Evolutionary conservation across 1,140 invertebrate genomes (phyloP).

Genomic region (Phymorhynchus buccinoides): DNA sequence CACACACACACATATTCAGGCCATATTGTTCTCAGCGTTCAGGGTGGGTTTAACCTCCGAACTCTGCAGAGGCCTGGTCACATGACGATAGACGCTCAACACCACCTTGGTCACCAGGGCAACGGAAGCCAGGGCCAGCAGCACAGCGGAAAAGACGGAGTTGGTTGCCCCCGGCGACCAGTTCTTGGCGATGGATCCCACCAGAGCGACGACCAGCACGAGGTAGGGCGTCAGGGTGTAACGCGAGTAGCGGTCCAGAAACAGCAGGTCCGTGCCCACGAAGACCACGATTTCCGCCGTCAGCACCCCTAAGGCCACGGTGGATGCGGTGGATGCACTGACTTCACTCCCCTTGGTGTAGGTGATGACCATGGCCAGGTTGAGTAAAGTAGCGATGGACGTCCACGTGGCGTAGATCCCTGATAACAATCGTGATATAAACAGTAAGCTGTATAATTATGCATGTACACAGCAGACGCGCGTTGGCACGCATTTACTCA

Average conservation of each 20-base stretch:
- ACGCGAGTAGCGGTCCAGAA: conserved; percentile 60
- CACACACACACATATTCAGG: no score
- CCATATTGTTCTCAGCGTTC: no score
- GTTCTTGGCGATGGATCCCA: conserved; percentile 60
- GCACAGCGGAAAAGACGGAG: conserved; percentile 60
- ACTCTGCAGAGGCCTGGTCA: no score
- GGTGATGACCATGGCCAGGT: no score
- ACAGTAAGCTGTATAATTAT: no score
- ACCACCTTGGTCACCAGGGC: conserved; percentile 52
- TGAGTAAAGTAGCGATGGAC: conserved; percentile 67
- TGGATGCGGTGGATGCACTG: no score
- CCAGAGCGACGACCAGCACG: conserved; percentile 61
- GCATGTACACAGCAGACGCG: no score
- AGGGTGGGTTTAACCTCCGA: no score
- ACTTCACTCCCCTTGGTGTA: no score
- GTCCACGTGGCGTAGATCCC: conserved; percentile 69
- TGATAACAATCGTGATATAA: no score
- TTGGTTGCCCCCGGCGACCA: conserved; percentile 52
- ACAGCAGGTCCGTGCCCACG: conserved; percentile 56
- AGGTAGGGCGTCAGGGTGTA: conserved; percentile 66
- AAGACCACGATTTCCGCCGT: conserved; percentile 53
- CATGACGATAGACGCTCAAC: conserved; percentile 51
- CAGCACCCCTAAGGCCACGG: conserved; percentile 43
- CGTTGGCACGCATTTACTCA: no score
- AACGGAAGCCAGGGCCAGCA: conserved; percentile 48